A percentile compares a stretch with the other conserved stretches of the same genome.
Conservation (phyloP, 2,888 invertebrate genomes). For the Scrobipalpa atriplicella region DNA sequence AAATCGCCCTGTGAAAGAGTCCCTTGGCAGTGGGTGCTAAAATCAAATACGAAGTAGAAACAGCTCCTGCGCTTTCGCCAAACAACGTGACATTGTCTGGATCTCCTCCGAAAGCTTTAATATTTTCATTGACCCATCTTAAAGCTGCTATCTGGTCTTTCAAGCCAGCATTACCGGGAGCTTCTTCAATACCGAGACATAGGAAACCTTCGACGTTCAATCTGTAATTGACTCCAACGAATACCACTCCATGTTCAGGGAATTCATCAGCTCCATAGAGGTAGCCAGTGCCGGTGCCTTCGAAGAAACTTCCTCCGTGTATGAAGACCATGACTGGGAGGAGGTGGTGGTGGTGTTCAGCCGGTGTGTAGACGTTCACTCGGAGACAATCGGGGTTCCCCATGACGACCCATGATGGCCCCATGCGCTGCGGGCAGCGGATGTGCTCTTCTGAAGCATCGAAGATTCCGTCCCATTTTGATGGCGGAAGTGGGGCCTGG, state of each 20-base stretch:
- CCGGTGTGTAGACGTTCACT: constrained; percentile 67
- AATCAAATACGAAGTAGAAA: constrained; percentile 66
- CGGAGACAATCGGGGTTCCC: constrained; percentile 70
- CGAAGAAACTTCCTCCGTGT: constrained; percentile 84
- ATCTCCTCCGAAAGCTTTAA: constrained; percentile 68
- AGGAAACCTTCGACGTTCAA: constrained; percentile 84
- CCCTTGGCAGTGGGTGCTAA: constrained; percentile 65
- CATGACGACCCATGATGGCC: constrained; percentile 52
- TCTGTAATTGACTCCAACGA: constrained; percentile 84
- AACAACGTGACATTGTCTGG: constrained; percentile 70
- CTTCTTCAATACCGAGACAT: constrained; percentile 83
- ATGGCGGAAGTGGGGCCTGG: constrained; percentile 71
- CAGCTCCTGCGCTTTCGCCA: constrained; percentile 76
- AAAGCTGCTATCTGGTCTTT: constrained; percentile 78
- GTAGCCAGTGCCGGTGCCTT: constrained; percentile 82
- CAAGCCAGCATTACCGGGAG: constrained; percentile 85
- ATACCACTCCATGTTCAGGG: constrained; percentile 80
- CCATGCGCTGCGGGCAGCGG: constrained; percentile 66
- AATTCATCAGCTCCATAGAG: constrained; percentile 84
- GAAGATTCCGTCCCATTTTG: constrained; percentile 67
- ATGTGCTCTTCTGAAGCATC: constrained; percentile 69
- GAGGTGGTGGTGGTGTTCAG: constrained; percentile 41
- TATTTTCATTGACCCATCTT: constrained; percentile 69
- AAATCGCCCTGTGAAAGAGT: constrained; percentile 68
- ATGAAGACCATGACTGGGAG: constrained; percentile 85